Evolutionary conservation across 1,140 invertebrate species (phyloP), one percentile per base, ranked within the genome.

Genomic region (Drosophila tristis): DNA sequence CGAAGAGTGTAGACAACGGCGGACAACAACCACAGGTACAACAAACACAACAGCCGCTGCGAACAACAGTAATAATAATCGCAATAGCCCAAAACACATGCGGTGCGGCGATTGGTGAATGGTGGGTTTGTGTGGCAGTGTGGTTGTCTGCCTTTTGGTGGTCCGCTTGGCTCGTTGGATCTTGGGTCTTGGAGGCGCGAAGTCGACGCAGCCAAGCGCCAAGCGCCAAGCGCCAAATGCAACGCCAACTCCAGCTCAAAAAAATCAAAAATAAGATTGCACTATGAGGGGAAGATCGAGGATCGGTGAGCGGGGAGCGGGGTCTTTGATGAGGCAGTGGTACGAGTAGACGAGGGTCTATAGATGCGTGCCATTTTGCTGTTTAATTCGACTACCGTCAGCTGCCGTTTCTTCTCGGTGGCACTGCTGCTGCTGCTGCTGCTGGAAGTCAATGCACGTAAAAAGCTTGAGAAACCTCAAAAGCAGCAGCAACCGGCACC

Each of bases 151-250:
- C 49, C 39, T 50, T 50, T 50, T 55, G 56, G 72, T 42, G 74
- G 62, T 54, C 63, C 61, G 72, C 62, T 65, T 57, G 58, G 60
- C 74, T 63, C 63, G 64, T 64, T 84, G 56, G 48, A 44, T 80
- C 44, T 59, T 84, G 56, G 48, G 39, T 80, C 39, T 59, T 29
- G 79, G 85, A 87, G 85, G 85, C 84, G 84, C 84, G 84, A 90
- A 89, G 72, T 64, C 78, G 66, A 84, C 43, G 64, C 84, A 87
- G 79, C 80, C 84, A 89, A 89, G 84, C 84, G 84, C 68, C 85
- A 78, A 86, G n/a, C n/a, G 79, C 80, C 84, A 89, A 89, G 84
- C 84, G 84, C 68, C 85, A 78, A 86, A 76, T 82, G 78, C 84
- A 82, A 74, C 84, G 72, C 73, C 72, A 51, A 26, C 55, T 49